Percentiles rank a stretch among this genome's conserved stretches.
Evolutionary conservation across 2,888 invertebrate species (phyloP).

Genomic region (Napeogenes sylphis): DNA sequence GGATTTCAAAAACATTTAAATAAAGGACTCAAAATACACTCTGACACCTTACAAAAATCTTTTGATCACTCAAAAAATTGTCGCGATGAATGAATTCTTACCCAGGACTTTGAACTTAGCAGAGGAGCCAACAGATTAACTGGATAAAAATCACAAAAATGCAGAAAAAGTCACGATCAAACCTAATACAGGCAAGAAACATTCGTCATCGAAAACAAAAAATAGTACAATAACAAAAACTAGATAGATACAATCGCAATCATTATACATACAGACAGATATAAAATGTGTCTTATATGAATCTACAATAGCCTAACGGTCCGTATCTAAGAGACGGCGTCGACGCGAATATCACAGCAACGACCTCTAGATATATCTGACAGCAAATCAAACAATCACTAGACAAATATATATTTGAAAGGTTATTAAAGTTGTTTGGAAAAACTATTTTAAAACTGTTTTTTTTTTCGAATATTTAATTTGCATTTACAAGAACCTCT

Average conservation of each 20-base stretch:
- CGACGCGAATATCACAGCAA: slow-evolving; percentile 76
- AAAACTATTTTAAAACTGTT: background rate
- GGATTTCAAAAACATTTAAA: too few species aligned
- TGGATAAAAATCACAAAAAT: too few species aligned
- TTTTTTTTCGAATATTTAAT: too few species aligned
- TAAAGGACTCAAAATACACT: too few species aligned
- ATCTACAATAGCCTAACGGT: slow-evolving; percentile 73
- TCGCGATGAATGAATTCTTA: too few species aligned
- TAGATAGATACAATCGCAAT: slow-evolving; percentile 36
- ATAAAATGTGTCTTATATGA: slow-evolving; percentile 65
- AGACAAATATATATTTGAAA: slow-evolving; percentile 19
- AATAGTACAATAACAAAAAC: background rate
- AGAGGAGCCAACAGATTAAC: too few species aligned
- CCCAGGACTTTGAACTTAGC: too few species aligned
- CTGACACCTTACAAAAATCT: too few species aligned
- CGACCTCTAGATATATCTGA: slow-evolving; percentile 73
- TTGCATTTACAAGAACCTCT: too few species aligned
- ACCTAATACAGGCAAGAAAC: too few species aligned
- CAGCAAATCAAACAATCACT: slow-evolving; percentile 46
- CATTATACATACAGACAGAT: slow-evolving; percentile 62
- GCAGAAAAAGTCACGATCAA: too few species aligned
- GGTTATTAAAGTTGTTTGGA: slow-evolving; percentile 11
- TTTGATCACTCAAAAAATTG: too few species aligned
- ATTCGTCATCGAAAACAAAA: background rate
- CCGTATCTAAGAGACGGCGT: slow-evolving; percentile 52